Percentiles rank a stretch among this genome's conserved stretches.
These are phyloP conservation scores for Drosophila bifasciata DNA, from an alignment of 1,140 invertebrate genomes.

Conservation along the genomic window DNA sequence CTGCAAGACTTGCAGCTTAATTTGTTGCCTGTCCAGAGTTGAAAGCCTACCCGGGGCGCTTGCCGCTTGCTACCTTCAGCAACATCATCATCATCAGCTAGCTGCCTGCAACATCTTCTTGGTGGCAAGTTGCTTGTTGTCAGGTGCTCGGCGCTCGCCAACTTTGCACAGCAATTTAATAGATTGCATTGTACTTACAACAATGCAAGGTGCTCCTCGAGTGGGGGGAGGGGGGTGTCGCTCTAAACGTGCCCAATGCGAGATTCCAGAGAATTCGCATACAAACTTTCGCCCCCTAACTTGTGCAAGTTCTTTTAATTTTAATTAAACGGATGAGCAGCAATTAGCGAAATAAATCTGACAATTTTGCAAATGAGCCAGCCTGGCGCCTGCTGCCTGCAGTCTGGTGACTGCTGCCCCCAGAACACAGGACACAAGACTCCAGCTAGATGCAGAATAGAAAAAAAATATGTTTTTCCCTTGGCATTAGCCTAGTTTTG, in stretches of 20 bases:
- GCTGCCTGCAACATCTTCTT: neutral
- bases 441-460: neutral
- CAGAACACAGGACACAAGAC: neutral
- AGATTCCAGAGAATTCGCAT: conserved; percentile 56
- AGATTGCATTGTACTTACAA: conserved; percentile 49
- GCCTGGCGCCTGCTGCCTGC: conserved; percentile 25
- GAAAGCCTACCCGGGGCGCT: conserved; percentile 42
- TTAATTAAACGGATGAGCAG: conserved; percentile 82
- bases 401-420: neutral
- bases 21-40: conserved; percentile 42
- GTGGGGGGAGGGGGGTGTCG: conserved; percentile 7
- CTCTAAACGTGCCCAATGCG: conserved; percentile 73
- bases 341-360: conserved; percentile 82
- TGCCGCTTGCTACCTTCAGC: conserved; percentile 8
- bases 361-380: conserved; percentile 78
- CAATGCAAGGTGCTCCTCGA: conserved; percentile 20
- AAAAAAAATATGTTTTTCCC: conserved; percentile 37
- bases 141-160: conserved; percentile 20
- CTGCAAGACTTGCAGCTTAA: conserved; percentile 44
- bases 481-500: conserved; percentile 1
- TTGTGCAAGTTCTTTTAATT: conserved; percentile 75
- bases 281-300: conserved; percentile 66
- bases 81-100: conserved; percentile 10
- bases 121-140: conserved; percentile 45
- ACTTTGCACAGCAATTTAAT: conserved; percentile 50